A percentile compares a stretch with the other conserved stretches of the same genome.
These are phyloP conservation scores for Astreopora myriophthalma DNA, from an alignment of 64 coral and sea anemone genomes.

Conservation along the genomic window DNA sequence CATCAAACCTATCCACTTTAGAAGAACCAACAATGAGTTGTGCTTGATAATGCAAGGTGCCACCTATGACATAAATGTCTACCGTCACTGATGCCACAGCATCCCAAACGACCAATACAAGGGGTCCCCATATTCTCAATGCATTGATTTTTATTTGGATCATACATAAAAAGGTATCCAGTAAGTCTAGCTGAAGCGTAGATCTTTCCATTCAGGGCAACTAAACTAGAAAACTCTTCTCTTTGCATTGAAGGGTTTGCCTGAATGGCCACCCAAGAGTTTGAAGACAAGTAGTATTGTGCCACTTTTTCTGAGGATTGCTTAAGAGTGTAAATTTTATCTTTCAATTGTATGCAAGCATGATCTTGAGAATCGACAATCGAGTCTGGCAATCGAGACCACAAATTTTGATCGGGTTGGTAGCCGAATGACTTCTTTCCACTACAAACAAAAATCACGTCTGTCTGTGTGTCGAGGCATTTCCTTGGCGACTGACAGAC, in stretches of 20 bases:
- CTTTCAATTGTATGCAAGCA: neutral
- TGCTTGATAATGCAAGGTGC: neutral
- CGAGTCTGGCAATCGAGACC: neutral
- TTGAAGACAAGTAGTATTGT: neutral
- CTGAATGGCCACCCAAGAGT: too few species aligned
- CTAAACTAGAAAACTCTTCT: neutral
- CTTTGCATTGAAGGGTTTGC: too few species aligned
- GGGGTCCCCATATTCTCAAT: too few species aligned
- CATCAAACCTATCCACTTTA: neutral
- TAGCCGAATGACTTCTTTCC: neutral
- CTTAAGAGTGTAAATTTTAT: neutral
- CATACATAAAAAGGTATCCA: too few species aligned
- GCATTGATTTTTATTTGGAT: neutral
- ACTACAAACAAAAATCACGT: constrained; percentile 20
- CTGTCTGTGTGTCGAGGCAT: neutral
- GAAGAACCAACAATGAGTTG: too few species aligned
- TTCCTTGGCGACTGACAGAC: neutral
- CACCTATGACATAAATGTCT: neutral
- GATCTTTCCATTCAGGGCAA: neutral
- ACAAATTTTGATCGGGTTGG: neutral
- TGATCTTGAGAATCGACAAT: neutral
- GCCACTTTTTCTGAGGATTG: neutral
- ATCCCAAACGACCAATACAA: neutral
- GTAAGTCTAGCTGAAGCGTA: too few species aligned
- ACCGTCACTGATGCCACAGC: neutral